Conservation (phyloP, 2,113 vertebrate species). For the Pteruthius melanotis region DNA sequence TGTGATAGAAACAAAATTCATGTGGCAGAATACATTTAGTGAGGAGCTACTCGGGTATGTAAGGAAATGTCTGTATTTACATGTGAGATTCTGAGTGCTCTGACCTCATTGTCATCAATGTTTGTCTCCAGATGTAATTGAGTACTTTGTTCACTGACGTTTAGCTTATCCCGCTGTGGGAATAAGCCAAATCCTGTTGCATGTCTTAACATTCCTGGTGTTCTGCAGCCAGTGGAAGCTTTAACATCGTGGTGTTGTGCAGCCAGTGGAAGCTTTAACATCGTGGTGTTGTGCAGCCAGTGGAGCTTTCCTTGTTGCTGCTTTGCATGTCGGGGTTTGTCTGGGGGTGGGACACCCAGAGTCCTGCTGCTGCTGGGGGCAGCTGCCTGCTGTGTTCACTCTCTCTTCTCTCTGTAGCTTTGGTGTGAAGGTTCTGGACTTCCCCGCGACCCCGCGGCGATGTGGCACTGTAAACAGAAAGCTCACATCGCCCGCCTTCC, state of each 20-base stretch:
- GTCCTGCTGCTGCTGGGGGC: slow-evolving; percentile 7
- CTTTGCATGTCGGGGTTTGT: slow-evolving; percentile 54
- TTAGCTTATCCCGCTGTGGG: background rate
- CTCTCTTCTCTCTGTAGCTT: slow-evolving; percentile 85
- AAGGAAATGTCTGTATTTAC: background rate
- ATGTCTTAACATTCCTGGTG: slow-evolving; percentile 7
- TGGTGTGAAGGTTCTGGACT: slow-evolving; percentile 93
- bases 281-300: background rate
- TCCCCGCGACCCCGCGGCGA: slow-evolving; percentile 83
- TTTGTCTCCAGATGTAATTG: background rate
- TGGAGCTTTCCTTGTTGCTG: background rate
- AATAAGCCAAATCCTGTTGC: background rate
- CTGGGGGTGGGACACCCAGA: background rate
- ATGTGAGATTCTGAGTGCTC: background rate
- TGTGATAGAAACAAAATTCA: background rate
- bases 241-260: background rate
- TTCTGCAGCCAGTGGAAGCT: background rate
- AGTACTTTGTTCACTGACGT: background rate
- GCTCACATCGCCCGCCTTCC: slow-evolving; percentile 93
- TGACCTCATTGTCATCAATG: slow-evolving; percentile 27
- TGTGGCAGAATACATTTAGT: background rate
- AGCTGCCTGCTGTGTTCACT: slow-evolving; percentile 71
- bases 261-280: background rate
- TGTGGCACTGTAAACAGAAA: slow-evolving; percentile 95
- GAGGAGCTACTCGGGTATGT: background rate